These are phyloP conservation scores for Barnardius zonarius DNA, from an alignment of 2,113 vertebrate species.

Conservation along the genomic window DNA sequence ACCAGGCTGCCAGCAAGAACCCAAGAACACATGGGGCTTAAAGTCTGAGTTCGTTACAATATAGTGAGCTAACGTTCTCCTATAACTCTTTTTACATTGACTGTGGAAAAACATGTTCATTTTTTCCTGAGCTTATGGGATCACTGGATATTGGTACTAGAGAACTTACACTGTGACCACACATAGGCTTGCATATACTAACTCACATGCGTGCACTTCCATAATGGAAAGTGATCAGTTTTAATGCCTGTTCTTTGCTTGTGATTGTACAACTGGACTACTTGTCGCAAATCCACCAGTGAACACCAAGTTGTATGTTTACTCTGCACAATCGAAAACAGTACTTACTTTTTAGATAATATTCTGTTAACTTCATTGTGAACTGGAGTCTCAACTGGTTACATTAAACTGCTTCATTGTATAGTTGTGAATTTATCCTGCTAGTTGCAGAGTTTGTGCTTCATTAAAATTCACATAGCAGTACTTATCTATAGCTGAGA, in stretches of 20 bases:
- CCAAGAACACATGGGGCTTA: not conserved
- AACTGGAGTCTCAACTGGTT: not conserved
- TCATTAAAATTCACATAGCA: constrained; percentile 6
- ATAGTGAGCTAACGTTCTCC: not conserved
- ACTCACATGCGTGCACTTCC: not conserved
- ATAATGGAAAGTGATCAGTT: not conserved
- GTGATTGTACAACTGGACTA: not conserved
- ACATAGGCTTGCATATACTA: not conserved
- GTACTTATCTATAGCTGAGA: constrained; percentile 5
- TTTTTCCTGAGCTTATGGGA: not conserved
- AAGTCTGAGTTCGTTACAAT: not conserved
- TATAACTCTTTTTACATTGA: not conserved
- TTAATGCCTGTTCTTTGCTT: not conserved
- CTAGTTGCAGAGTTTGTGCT: not conserved
- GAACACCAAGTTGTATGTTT: not conserved
- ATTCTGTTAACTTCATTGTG: not conserved
- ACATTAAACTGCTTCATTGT: not conserved
- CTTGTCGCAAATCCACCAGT: not conserved
- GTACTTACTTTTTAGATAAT: not conserved
- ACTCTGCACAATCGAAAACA: not conserved
- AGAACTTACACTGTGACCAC: not conserved
- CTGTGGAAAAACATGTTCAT: not conserved
- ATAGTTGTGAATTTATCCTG: not conserved
- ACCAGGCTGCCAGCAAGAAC: not conserved
- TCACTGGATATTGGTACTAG: not conserved